Conservation (phyloP, 2,888 invertebrate species). For the Diachrysia chrysitis region DNA sequence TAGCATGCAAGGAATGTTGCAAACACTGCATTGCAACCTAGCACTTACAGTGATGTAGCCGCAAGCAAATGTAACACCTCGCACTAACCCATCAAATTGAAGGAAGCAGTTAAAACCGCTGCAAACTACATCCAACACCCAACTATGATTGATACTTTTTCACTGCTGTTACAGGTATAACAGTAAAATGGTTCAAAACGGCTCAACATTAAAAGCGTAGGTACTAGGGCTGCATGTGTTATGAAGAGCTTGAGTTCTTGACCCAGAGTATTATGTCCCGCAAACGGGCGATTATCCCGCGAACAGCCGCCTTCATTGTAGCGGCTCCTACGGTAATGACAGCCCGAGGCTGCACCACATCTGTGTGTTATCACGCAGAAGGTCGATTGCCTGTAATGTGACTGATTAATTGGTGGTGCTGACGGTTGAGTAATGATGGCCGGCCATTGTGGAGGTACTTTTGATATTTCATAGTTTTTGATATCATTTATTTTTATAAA, state of each 20-base stretch:
- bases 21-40: neutral
- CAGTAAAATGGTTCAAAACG: conserved; percentile 45
- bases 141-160: conserved; percentile 37
- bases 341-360: conserved; percentile 54
- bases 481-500: conserved; percentile 7
- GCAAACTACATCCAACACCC: neutral
- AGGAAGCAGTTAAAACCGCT: conserved; percentile 15
- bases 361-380: conserved; percentile 71
- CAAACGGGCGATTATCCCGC: conserved; percentile 56
- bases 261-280: conserved; percentile 60
- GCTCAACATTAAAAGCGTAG: conserved; percentile 44
- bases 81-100: conserved; percentile 8
- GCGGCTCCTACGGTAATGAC: conserved; percentile 58
- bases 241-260: conserved; percentile 56
- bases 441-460: conserved; percentile 24
- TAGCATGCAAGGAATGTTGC: neutral
- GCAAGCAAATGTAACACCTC: conserved; percentile 35
- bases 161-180: conserved; percentile 22
- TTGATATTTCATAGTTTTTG: neutral
- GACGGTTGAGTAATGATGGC: conserved; percentile 47
- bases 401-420: conserved; percentile 74
- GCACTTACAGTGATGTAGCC: conserved; percentile 8
- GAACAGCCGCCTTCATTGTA: conserved; percentile 53
- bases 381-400: conserved; percentile 71
- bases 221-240: conserved; percentile 49